Conservation (phyloP, 2,113 vertebrate genomes). For the Vulpes lagopus region DNA sequence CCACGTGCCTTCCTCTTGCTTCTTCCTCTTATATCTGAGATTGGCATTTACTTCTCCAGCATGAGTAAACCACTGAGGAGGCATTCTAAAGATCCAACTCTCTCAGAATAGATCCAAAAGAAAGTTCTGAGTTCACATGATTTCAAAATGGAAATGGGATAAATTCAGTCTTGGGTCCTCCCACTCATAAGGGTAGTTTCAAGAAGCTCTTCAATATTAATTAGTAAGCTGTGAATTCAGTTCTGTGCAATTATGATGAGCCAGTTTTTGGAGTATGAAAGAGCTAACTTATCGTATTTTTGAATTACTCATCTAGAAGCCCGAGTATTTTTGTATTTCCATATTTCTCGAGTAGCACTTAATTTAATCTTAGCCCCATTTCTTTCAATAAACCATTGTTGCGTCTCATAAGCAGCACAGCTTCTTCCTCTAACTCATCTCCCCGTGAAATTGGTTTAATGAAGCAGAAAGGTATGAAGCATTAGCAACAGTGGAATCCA, state of each 20-base stretch:
- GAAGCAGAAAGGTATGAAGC: constrained; percentile 99
- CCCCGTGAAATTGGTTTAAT: constrained; percentile 99
- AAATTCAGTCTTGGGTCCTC: constrained; percentile 83
- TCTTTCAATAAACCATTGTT: constrained; percentile 99
- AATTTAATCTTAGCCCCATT: constrained; percentile 99
- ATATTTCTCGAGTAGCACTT: constrained; percentile 99
- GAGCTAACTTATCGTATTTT: constrained; percentile 90
- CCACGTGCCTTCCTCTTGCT: not conserved
- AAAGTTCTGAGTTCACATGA: constrained; percentile 82
- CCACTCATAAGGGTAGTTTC: constrained; percentile 79
- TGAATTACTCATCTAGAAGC: constrained; percentile 89
- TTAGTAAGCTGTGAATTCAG: constrained; percentile 88
- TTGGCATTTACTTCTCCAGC: constrained; percentile 48
- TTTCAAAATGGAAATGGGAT: constrained; percentile 85
- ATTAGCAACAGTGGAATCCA: constrained; percentile 99
- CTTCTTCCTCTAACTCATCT: constrained; percentile 99
- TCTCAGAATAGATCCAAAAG: constrained; percentile 71
- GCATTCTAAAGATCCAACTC: constrained; percentile 71
- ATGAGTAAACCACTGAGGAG: constrained; percentile 57
- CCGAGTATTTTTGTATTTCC: constrained; percentile 91
- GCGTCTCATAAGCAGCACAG: constrained; percentile 94
- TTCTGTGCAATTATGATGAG: constrained; percentile 87
- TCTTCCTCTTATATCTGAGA: not conserved
- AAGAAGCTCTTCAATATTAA: constrained; percentile 89
- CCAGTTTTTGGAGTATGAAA: constrained; percentile 87